These are phyloP conservation scores for Phylloscopus trochilus DNA, from an alignment of 2,113 vertebrate genomes.

Conservation along the genomic window DNA sequence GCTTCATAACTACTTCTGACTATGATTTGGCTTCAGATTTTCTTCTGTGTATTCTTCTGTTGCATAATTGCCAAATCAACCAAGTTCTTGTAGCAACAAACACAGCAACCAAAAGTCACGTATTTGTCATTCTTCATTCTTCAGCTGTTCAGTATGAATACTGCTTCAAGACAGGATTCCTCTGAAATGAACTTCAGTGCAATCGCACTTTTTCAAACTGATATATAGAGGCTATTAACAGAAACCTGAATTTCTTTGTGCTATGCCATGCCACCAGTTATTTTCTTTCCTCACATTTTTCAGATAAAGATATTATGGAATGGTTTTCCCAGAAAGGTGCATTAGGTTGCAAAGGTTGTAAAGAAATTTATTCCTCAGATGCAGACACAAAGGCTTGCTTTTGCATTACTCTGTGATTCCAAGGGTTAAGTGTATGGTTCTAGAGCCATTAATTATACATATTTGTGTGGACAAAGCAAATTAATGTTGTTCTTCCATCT, in stretches of 20 bases:
- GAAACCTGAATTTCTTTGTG: neutral
- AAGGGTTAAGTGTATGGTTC: accelerated
- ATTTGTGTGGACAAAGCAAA: neutral
- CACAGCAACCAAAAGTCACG: neutral
- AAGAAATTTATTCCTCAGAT: neutral
- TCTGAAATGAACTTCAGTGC: neutral
- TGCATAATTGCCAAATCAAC: neutral
- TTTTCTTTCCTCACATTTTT: neutral
- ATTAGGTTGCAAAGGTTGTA: neutral
- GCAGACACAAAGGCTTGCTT: neutral
- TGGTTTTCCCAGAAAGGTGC: neutral
- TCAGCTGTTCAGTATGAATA: neutral
- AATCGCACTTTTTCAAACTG: neutral
- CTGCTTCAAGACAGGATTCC: neutral
- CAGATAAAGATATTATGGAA: neutral
- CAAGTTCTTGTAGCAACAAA: neutral
- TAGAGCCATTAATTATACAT: neutral
- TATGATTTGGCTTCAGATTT: neutral
- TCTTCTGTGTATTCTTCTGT: neutral
- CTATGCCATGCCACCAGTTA: neutral
- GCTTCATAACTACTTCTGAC: neutral
- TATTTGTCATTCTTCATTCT: neutral
- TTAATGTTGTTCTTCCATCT: neutral
- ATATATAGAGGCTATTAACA: neutral
- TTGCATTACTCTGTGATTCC: neutral